Base-by-base conservation (phyloP, 30 jellyfish, hydroid and myxozoan genomes). In the Hydractinia echinata region DNA sequence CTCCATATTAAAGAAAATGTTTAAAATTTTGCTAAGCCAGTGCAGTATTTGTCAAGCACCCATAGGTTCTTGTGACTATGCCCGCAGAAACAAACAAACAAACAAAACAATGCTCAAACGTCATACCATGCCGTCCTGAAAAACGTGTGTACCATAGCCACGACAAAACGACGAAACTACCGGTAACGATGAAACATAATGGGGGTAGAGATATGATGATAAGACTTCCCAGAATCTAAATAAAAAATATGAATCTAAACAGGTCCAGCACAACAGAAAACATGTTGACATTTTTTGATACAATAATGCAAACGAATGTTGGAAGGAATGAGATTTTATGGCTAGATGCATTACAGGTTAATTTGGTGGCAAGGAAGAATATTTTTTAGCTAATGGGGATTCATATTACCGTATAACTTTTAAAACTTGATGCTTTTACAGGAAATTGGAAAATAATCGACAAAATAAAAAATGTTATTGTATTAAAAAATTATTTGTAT, bases 151-250 rank as follows among this genome's bases (percentile, higher is more conserved):
- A 15, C 98, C 98, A 84, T 80, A 87, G 1, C 98, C 98, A 61
- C 82, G 95, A 79, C 93, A 92, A 58, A 92, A 92, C 4, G 96
- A 83, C 10, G 98, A 60, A 55, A 55, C 82, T 6, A 92, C 49
- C 18, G 98, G 98, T 20, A 92, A 85, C 61, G 20, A 76, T 7
- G 79, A 68, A 8, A 72, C 61, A 7, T 72, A 53, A 56, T 83
- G 98, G 15, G 95, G 93, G 55, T 86, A 83, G 7, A 92, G 82
- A 68, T 86, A 92, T 51, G 98, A 82, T 76, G 84, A 54, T 58
- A 92, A 79, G 76, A 92, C 79, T 50, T 74, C 86, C 96, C 96
- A 92, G 77, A 92, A 92, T 76, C 96, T 90, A 85, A 1, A 81
- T 66, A 53, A 15, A 73, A 16, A 4, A 39, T 10, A 7, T 7